Evolutionary conservation across 2,888 invertebrate species (phyloP).

Genomic region (Smittia sp.): DNA sequence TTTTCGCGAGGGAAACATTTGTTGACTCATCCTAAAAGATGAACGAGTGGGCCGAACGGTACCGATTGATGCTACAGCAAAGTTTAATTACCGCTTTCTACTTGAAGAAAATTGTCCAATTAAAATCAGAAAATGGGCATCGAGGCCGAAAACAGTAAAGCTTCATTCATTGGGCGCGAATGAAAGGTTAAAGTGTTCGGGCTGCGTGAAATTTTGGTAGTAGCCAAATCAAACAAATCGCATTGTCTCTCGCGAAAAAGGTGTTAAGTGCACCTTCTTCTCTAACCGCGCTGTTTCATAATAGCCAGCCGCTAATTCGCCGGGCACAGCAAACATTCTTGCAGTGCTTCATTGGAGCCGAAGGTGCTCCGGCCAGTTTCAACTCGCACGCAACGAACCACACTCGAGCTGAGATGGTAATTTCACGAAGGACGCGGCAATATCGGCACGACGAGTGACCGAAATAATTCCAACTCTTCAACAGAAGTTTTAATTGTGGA

Average conservation of each 20-base stretch:
- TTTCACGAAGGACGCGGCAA: no score
- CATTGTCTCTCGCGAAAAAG: background rate
- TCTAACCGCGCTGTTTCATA: no score
- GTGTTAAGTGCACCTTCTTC: background rate
- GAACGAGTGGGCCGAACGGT: background rate
- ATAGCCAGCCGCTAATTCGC: no score
- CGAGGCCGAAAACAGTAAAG: background rate
- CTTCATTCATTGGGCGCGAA: background rate
- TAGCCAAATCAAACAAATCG: background rate
- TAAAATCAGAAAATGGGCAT: background rate
- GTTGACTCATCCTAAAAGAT: background rate
- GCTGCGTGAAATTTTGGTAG: background rate
- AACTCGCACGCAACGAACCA: no score
- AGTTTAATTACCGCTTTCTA: conserved; percentile 5
- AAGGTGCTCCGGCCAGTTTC: no score
- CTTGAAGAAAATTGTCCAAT: background rate
- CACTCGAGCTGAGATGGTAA: no score
- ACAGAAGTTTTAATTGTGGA: no score
- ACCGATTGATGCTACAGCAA: background rate
- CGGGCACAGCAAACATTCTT: no score
- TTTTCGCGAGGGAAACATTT: background rate
- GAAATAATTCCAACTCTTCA: no score
- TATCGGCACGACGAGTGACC: no score
- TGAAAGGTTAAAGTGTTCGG: background rate
- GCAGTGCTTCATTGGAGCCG: no score